Percentiles rank a stretch among this genome's conserved stretches.
Conservation (phyloP, 1,140 invertebrate species). For the Drosophila subobscura region DNA sequence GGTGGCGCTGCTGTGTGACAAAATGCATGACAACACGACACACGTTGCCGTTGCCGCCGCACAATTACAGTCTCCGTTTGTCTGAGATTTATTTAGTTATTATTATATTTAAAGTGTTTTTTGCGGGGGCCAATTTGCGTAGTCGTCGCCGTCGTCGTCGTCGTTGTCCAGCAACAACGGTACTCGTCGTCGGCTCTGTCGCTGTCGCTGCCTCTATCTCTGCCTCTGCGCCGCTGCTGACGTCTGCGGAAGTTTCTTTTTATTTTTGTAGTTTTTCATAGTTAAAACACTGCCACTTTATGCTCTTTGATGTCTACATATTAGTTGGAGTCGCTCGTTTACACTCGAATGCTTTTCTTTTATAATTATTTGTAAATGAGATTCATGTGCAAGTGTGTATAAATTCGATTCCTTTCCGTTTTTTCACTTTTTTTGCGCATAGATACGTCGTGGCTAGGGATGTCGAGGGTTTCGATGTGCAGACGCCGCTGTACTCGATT, state of each 20-base stretch:
- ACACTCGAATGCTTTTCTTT: slow-evolving; percentile 44
- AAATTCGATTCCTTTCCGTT: slow-evolving; percentile 48
- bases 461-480: slow-evolving; percentile 14
- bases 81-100: slow-evolving; percentile 37
- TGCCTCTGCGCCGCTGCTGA: slow-evolving; percentile 43
- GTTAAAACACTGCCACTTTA: slow-evolving; percentile 36
- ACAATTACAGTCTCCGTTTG: slow-evolving; percentile 31
- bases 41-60: slow-evolving; percentile 22
- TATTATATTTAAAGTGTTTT: slow-evolving; percentile 24
- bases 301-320: slow-evolving; percentile 4
- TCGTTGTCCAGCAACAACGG: slow-evolving; percentile 10
- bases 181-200: slow-evolving; percentile 13
- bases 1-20: slow-evolving; percentile 73
- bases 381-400: slow-evolving; percentile 57
- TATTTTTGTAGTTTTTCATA: slow-evolving; percentile 60
- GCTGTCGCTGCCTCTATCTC: slow-evolving; percentile 16
- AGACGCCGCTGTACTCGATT: slow-evolving; percentile 8
- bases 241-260: slow-evolving; percentile 69
- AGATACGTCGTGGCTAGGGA: slow-evolving; percentile 52
- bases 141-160: not conserved
- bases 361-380: slow-evolving; percentile 45
- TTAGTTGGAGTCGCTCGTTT: slow-evolving; percentile 3
- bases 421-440: slow-evolving; percentile 56
- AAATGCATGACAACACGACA: slow-evolving; percentile 75
- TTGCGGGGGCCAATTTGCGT: slow-evolving; percentile 14